Percentiles rank a stretch among this genome's conserved stretches.
Evolutionary conservation across 2,888 invertebrate species (phyloP).

Genomic region (Baronia brevicornis): DNA sequence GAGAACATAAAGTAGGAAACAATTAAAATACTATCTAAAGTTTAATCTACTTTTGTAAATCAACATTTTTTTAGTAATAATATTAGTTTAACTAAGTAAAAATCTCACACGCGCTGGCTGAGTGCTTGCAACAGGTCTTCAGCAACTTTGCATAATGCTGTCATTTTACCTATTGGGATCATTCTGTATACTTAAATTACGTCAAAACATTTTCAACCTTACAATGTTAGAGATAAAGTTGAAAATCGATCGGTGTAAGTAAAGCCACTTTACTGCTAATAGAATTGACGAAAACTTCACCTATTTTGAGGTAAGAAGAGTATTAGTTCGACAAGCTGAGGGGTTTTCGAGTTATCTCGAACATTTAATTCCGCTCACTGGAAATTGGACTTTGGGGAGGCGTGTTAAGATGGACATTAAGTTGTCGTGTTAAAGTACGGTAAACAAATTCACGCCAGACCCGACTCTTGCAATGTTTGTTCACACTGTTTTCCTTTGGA

Average conservation of each 20-base stretch:
- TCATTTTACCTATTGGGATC: constrained; percentile 32
- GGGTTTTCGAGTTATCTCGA: constrained; percentile 53
- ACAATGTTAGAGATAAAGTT: constrained; percentile 26
- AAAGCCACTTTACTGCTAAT: constrained; percentile 31
- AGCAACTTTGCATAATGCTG: background rate
- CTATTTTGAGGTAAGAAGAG: constrained; percentile 65
- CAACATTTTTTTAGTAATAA: too few relatives aligned
- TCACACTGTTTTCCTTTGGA: constrained; percentile 9
- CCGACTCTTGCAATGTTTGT: constrained; percentile 35
- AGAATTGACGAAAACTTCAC: constrained; percentile 41
- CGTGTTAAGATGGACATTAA: constrained; percentile 23
- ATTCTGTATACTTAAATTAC: constrained; percentile 28
- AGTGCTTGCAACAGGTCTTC: constrained; percentile 4
- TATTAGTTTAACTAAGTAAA: too few relatives aligned
- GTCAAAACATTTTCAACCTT: constrained; percentile 25
- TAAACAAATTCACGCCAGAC: constrained; percentile 35
- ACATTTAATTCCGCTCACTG: constrained; percentile 23
- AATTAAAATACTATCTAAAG: too few relatives aligned
- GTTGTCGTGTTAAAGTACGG: constrained; percentile 17
- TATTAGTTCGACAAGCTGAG: constrained; percentile 68
- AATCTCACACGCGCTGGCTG: too few relatives aligned
- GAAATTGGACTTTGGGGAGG: constrained; percentile 24
- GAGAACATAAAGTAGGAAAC: too few relatives aligned
- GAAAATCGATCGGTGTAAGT: constrained; percentile 25
- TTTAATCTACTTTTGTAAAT: too few relatives aligned